These are phyloP conservation scores for Cheilosia impressa DNA, from an alignment of 2,888 invertebrate genomes.

Conservation along the genomic window DNA sequence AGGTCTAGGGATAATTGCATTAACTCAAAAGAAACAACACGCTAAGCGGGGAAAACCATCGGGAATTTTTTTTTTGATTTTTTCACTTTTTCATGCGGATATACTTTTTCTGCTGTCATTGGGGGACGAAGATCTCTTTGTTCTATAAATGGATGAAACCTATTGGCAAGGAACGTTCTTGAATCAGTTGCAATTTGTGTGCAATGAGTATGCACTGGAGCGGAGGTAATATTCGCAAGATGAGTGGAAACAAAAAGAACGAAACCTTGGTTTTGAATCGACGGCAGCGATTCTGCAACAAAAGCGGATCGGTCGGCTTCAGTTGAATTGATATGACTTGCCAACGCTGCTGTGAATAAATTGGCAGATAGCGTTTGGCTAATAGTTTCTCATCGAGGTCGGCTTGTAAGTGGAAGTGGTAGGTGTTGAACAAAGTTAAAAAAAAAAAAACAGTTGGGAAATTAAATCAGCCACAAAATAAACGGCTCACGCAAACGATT, in stretches of 20 bases:
- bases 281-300: constrained; percentile 8
- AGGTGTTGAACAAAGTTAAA: too few relatives aligned
- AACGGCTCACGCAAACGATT: too few relatives aligned
- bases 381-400: too few relatives aligned
- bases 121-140: constrained; percentile 2
- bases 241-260: constrained; percentile 2
- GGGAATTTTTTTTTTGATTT: constrained; percentile 1
- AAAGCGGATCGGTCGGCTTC: not conserved
- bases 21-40: constrained; percentile 19
- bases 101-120: constrained; percentile 17
- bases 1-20: constrained; percentile 36
- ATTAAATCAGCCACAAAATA: too few relatives aligned
- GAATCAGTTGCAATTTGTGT: constrained; percentile 58
- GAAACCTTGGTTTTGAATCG: constrained; percentile 1
- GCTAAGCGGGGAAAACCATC: constrained; percentile 2
- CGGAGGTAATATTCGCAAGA: constrained; percentile 15
- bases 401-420: too few relatives aligned
- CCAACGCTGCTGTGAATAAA: not conserved
- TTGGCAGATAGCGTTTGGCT: too few relatives aligned
- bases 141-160: not conserved
- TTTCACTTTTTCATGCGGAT: not conserved
- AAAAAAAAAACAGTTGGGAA: too few relatives aligned
- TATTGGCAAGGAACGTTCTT: constrained; percentile 38
- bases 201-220: constrained; percentile 20
- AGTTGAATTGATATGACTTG: constrained; percentile 11